phyloP scores from a whole-genome alignment of 2,113 vertebrate species.

The Caracal caracal region DNA sequence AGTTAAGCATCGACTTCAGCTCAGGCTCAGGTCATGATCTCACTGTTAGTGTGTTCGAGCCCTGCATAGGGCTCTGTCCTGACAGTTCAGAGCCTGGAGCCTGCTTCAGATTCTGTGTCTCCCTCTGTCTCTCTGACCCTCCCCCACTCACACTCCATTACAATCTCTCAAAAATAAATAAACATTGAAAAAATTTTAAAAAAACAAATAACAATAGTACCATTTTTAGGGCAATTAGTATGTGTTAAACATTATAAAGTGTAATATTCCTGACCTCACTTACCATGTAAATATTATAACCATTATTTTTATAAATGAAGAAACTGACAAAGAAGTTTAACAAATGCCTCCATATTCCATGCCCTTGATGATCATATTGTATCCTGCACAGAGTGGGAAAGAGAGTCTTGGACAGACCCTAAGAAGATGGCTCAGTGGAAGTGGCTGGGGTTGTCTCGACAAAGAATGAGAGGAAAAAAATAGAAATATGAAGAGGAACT shows the following conservation, averaged over 20 bases:
- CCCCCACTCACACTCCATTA: too few relatives aligned
- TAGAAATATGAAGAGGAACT: conserved; percentile 4
- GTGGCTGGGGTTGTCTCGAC: background rate
- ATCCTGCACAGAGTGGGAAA: background rate
- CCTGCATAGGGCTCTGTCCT: too few relatives aligned
- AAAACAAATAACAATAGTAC: background rate
- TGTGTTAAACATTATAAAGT: background rate
- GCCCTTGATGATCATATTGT: background rate
- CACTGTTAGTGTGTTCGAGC: too few relatives aligned
- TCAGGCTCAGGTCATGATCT: too few relatives aligned
- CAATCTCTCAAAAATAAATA: too few relatives aligned
- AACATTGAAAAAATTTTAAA: too few relatives aligned
- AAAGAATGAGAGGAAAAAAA: conserved; percentile 4
- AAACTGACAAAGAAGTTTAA: background rate
- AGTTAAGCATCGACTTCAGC: too few relatives aligned
- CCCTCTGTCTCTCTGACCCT: too few relatives aligned
- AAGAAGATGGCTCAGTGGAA: background rate
- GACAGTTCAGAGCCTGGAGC: too few relatives aligned
- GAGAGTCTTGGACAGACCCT: background rate
- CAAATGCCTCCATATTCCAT: background rate
- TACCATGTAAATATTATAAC: conserved; percentile 1
- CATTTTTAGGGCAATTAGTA: background rate
- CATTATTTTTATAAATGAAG: background rate
- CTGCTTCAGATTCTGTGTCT: too few relatives aligned
- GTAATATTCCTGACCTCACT: background rate